Evolutionary conservation across 2,113 vertebrate genomes (phyloP), one percentile per base, ranked within the genome.

Genomic region (Montifringilla adamsi): DNA sequence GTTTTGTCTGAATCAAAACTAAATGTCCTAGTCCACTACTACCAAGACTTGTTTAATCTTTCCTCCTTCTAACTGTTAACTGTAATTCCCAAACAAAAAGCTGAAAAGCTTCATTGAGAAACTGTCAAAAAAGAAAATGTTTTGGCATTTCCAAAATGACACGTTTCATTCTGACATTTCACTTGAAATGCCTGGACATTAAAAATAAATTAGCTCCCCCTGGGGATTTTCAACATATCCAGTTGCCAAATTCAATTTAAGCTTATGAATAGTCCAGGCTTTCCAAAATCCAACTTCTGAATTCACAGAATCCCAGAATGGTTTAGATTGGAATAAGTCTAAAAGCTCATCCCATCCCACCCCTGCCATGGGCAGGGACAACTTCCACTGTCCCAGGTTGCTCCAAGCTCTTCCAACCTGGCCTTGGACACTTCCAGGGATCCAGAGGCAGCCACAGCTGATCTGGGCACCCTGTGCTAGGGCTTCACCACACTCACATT

Each of bases 131-230:
- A 91, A 92, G 47, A 68, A 93, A 96, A 92, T 31, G 64, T 87
- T 95, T 87, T 87, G 89, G 84, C 93, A 89, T 95, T 96, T 97
- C 94, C 39, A 11, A 93, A 93, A 89, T 66, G 93, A 96, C 91
- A 94, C 84, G 66, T 95, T 94, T 94, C 67, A 81, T 92, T 95
- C 67, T 12, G 41, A 74, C 94, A 89, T 94, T 90, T 92, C 79
- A 77, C 91, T 89, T 56, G 10, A 91, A 95, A 96, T 53, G 80
- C 52, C 80, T 91, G 94, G 80, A 95, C 91, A 89, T 95, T 79
- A 95, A 95, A 94, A 94, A 81, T 53, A 95, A 94, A 94, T 92
- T 93, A 89, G 64, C 35, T 82, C 60, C 53, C 93, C n/a, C 49
- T 12, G 22, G 74, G 60, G 86, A 84, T 90, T 90, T 87, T 72